Base-by-base conservation (phyloP, 2,113 vertebrate genomes). In the Aegypius monachus region DNA sequence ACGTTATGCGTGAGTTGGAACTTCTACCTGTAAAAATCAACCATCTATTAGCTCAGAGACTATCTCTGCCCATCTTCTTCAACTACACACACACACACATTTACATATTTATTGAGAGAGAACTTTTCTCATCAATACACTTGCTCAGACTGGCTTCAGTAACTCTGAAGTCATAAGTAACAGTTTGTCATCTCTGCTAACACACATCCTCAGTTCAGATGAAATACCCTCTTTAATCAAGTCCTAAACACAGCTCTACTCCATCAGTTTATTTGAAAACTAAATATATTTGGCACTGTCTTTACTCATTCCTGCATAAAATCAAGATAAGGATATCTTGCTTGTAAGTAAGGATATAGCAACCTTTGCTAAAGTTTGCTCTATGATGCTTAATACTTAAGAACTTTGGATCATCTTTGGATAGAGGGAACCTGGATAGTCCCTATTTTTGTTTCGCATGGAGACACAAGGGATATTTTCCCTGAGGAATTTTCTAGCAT, bases 101-200 rank as follows among this genome's bases (percentile, higher is more conserved):
- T 75, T 88, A 71, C 68, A 55, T 68, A 84, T 80, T 59, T 89
- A 84, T 87, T 83, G 85, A 88, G 62, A 81, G 18, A 19, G 18
- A 95, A 62, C 32, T 71, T 78, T 91, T 66, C 62, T 65, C 59
- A 88, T 81, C 67, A 58, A 73, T 94, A 82, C 23, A 77, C 68
- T 92, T 95, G 77, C 36, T 93, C 68, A 95, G 59, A 32, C 45
- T 83, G 88, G 42, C 48, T 90, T 94, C 81, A 78, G 27, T 67
- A 67, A 62, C n/a, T 90, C 82, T 86, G 88, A 83, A 95, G 74
- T 58, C 40, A 8, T 65, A 48, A 96, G 87, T 83, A 97, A 67
- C 43, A 22, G 21, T 91, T 80, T 75, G 29, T 70, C 67, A 91
- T 86, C 67, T 89, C 52, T 66, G 55, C 31, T 86, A 65, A 84